Conservation (phyloP, 2,113 vertebrate genomes). For the Python bivittatus region DNA sequence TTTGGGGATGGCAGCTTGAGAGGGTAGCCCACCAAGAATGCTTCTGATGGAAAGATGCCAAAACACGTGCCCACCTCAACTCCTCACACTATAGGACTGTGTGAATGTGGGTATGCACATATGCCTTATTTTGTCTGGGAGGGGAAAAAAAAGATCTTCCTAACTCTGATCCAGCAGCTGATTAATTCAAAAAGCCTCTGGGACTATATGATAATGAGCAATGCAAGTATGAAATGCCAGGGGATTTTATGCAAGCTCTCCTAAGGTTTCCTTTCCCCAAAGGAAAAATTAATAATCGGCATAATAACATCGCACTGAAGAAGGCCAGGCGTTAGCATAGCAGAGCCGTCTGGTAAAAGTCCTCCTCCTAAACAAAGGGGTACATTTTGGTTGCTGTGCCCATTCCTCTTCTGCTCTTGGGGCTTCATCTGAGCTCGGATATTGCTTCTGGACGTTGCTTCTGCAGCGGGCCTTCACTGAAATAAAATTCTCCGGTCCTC, state of each 20-base stretch:
- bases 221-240: constrained; percentile 35
- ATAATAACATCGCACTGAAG: neutral
- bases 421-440: neutral
- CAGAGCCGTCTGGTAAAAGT: neutral
- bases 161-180: constrained; percentile 64
- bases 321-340: neutral
- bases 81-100: constrained; percentile 32
- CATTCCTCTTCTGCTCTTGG: neutral
- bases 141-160: constrained; percentile 49
- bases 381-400: neutral
- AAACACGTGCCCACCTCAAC: neutral
- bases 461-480: neutral
- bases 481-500: neutral
- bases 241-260: neutral
- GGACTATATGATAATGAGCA: constrained; percentile 46
- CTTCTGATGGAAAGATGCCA: neutral
- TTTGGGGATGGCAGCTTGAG: neutral
- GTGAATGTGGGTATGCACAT: constrained; percentile 32
- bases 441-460: neutral
- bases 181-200: constrained; percentile 54
- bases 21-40: neutral
- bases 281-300: constrained; percentile 40
- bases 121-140: constrained; percentile 39
- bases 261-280: neutral
- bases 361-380: neutral